These are phyloP conservation scores for Habroteleia sp. DNA, from an alignment of 2,888 invertebrate genomes.

Conservation along the genomic window DNA sequence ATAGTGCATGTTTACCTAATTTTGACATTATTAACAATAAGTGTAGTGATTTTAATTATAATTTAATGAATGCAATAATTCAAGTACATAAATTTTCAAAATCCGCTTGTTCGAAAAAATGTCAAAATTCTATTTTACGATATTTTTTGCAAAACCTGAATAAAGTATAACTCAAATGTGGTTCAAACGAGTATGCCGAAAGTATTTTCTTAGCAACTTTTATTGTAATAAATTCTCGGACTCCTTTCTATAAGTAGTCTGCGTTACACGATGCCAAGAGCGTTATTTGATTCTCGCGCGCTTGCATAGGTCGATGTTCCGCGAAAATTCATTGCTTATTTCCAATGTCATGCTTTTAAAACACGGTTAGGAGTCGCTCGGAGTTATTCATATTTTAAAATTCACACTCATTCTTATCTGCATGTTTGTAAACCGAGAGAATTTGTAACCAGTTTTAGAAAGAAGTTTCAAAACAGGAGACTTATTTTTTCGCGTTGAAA, in stretches of 20 bases:
- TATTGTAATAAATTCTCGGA: constrained; percentile 44
- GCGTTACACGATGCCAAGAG: constrained; percentile 41
- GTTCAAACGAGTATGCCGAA: constrained; percentile 23
- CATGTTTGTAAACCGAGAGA: neutral
- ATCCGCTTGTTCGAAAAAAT: too few relatives aligned
- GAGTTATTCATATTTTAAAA: constrained; percentile 26
- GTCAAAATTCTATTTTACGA: too few relatives aligned
- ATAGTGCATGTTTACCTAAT: too few relatives aligned
- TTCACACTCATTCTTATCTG: constrained; percentile 17
- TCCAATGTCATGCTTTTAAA: constrained; percentile 33
- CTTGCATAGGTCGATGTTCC: constrained; percentile 34
- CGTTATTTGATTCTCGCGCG: constrained; percentile 31
- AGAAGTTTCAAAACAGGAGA: neutral
- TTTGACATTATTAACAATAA: too few relatives aligned
- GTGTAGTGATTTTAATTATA: too few relatives aligned
- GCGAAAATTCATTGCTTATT: constrained; percentile 33
- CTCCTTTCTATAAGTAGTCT: constrained; percentile 45
- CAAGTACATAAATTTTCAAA: too few relatives aligned
- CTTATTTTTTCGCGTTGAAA: too few relatives aligned
- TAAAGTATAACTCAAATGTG: too few relatives aligned
- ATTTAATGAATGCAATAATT: too few relatives aligned
- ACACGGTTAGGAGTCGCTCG: constrained; percentile 10
- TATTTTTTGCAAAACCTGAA: too few relatives aligned
- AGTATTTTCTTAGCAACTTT: constrained; percentile 28
- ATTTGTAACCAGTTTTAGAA: neutral